These are phyloP conservation scores for Pituophis catenifer DNA, from an alignment of 2,113 vertebrate genomes.

Conservation along the genomic window DNA sequence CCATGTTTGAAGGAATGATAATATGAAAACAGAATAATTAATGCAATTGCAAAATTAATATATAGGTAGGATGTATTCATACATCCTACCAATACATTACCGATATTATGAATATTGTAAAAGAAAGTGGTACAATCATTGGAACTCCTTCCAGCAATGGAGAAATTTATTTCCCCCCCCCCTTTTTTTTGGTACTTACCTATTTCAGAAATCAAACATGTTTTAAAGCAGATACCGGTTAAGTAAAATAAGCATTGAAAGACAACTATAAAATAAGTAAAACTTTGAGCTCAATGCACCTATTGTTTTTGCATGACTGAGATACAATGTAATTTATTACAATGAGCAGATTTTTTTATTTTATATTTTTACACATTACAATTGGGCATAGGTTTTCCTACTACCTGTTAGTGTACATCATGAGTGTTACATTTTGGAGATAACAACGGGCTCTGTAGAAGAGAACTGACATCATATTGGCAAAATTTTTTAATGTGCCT, in stretches of 20 bases:
- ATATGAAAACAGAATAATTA: fast-evolving
- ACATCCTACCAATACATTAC: neutral
- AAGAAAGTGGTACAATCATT: neutral
- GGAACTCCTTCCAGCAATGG: neutral
- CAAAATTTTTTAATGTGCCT: neutral
- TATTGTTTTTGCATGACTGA: neutral
- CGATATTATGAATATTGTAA: neutral
- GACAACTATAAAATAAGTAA: neutral
- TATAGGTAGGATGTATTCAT: neutral
- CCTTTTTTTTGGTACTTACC: neutral
- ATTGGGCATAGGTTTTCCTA: neutral
- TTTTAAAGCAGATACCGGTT: slow-evolving; percentile 8
- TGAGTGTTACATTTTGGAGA: neutral
- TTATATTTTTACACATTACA: neutral
- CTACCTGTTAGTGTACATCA: neutral
- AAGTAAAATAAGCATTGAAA: neutral
- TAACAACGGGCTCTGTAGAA: neutral
- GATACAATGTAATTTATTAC: neutral
- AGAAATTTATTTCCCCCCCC: neutral
- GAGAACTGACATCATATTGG: neutral
- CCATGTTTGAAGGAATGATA: neutral
- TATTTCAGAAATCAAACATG: neutral
- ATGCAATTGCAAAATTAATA: neutral
- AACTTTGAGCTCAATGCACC: neutral
- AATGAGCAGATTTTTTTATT: neutral